phyloP scores from a whole-genome alignment of 2,888 invertebrate species.

The Brachyptera risi region DNA sequence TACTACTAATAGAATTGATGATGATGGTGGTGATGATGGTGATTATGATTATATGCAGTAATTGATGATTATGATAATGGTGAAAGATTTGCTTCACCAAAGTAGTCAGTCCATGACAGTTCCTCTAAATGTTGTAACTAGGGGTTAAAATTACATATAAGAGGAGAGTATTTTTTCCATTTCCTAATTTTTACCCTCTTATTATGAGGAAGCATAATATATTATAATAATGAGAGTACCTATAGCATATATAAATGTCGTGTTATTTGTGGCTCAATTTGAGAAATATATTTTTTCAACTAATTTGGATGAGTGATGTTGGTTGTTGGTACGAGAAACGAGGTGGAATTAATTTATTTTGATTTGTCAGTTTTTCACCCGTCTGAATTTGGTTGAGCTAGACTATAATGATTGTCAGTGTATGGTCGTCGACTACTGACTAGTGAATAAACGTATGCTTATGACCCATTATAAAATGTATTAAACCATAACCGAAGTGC shows the following conservation, averaged over 20 bases:
- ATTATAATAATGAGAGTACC: background rate
- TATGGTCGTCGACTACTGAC: background rate
- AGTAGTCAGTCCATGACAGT: background rate
- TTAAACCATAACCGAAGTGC: constrained; percentile 28
- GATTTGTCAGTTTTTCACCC: too few relatives aligned
- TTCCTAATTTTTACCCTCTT: background rate
- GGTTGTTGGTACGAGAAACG: background rate
- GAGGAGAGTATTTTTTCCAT: background rate
- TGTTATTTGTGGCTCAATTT: too few relatives aligned
- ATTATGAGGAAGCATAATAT: background rate
- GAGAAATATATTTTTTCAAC: background rate
- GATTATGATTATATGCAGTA: background rate
- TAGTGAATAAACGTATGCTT: constrained; percentile 21
- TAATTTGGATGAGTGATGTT: background rate
- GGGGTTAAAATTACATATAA: background rate
- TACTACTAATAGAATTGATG: background rate
- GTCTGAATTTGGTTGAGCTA: too few relatives aligned
- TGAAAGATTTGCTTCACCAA: background rate
- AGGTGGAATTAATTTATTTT: too few relatives aligned
- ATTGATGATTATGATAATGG: background rate
- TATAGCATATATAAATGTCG: constrained; percentile 1
- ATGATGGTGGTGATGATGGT: constrained; percentile 7
- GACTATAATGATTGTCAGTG: too few relatives aligned
- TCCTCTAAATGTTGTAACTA: background rate
- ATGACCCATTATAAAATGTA: constrained; percentile 24